Evolutionary conservation across 2,797 vertebrate genomes (phyloP).

Genomic region (Neomorphus geoffroyi): DNA sequence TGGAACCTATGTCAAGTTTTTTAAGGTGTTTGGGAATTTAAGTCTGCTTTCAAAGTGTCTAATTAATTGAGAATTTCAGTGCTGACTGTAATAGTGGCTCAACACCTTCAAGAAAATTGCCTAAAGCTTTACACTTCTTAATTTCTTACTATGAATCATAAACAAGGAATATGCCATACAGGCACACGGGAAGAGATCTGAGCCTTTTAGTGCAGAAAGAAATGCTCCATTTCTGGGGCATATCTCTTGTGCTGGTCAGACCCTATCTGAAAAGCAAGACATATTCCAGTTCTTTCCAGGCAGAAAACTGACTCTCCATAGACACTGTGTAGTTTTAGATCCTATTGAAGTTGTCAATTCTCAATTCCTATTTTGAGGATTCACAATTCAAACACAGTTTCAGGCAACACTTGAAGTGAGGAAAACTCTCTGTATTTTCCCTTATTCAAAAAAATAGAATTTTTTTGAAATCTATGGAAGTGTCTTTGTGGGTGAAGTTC

Average conservation of each 20-base stretch:
- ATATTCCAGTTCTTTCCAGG: not conserved
- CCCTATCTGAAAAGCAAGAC: not conserved
- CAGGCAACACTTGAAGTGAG: not conserved
- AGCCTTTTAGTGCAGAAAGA: not conserved
- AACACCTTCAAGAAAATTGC: not conserved
- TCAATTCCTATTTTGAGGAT: not conserved
- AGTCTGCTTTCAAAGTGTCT: not conserved
- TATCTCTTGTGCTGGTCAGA: not conserved
- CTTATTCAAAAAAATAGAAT: not conserved
- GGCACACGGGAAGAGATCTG: not conserved
- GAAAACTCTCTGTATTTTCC: not conserved
- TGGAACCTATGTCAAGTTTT: not conserved
- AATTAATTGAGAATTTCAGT: not conserved
- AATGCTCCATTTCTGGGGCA: not conserved
- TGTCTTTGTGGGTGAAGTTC: not conserved
- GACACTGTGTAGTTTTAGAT: not conserved
- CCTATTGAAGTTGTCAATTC: not conserved
- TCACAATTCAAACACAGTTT: not conserved
- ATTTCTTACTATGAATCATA: not conserved
- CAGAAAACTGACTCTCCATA: not conserved
- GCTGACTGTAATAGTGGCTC: not conserved
- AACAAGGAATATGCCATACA: not conserved
- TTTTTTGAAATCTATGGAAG: not conserved
- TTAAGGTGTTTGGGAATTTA: not conserved
- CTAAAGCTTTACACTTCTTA: not conserved